Evolutionary conservation across 1,140 invertebrate genomes (phyloP).

Genomic region (Aricia agestis): DNA sequence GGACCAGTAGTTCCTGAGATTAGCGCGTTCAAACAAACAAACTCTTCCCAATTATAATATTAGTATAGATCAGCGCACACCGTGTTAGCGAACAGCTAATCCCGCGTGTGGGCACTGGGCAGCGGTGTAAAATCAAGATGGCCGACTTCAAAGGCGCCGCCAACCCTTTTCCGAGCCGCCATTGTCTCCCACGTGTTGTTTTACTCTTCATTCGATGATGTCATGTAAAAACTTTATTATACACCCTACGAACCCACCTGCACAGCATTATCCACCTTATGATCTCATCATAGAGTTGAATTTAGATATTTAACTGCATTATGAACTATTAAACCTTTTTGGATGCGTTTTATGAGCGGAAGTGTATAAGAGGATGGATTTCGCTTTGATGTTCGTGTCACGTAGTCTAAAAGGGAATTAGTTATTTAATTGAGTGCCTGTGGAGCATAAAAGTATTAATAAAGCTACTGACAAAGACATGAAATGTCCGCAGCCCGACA

Average conservation of each 20-base stretch:
- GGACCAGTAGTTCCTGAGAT: too few species aligned
- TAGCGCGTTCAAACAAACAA: too few species aligned
- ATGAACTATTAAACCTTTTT: constrained; percentile 7
- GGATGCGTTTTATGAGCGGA: constrained; percentile 2
- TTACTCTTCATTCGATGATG: constrained; percentile 66
- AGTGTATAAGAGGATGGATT: neutral
- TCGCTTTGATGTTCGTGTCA: constrained; percentile 6
- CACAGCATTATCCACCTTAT: constrained; percentile 24
- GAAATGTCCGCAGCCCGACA: too few species aligned
- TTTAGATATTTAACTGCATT: neutral
- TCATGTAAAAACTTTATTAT: constrained; percentile 66
- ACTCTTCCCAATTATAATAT: too few species aligned
- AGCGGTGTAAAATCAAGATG: constrained; percentile 54
- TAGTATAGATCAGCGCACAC: constrained; percentile 25
- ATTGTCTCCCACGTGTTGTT: constrained; percentile 65
- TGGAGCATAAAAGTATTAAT: neutral
- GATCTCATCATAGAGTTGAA: neutral
- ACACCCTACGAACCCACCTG: constrained; percentile 19
- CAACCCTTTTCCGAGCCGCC: constrained; percentile 54
- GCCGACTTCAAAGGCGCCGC: constrained; percentile 51
- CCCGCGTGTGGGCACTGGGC: constrained; percentile 41
- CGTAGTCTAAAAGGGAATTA: neutral
- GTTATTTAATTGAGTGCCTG: constrained; percentile 4
- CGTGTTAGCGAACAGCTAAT: constrained; percentile 18
- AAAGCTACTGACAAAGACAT: neutral